Conservation (phyloP, 1,140 invertebrate genomes). For the Drosophila erecta region DNA sequence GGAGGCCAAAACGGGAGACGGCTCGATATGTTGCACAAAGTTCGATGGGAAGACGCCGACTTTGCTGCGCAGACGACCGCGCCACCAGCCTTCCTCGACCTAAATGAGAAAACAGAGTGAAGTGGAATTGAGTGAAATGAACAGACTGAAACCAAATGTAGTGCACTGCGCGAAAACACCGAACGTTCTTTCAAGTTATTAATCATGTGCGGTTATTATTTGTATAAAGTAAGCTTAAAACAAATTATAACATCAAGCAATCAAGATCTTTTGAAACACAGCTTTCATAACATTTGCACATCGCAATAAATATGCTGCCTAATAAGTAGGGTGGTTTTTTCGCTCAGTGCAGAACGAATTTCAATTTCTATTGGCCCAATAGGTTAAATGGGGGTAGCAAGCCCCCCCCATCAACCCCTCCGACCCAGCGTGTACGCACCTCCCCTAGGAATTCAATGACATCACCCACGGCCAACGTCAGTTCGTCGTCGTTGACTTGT, state of each 20-base stretch:
- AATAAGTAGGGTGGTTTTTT: neutral
- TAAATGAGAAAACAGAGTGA: constrained; percentile 64
- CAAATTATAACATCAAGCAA: neutral
- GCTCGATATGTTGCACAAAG: constrained; percentile 92
- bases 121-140: constrained; percentile 42
- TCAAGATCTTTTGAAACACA: too few species aligned
- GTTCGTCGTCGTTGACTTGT: constrained; percentile 96
- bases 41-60: constrained; percentile 97
- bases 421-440: constrained; percentile 85
- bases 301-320: neutral
- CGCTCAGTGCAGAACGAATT: constrained; percentile 39
- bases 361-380: constrained; percentile 69
- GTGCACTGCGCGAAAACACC: constrained; percentile 22
- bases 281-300: neutral
- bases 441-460: constrained; percentile 94
- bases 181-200: neutral
- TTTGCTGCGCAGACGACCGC: constrained; percentile 90
- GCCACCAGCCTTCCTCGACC: constrained; percentile 95
- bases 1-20: constrained; percentile 80
- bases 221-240: too few species aligned
- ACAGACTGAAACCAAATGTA: constrained; percentile 27
- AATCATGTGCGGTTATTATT: too few species aligned
- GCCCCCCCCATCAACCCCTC: neutral
- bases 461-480: constrained; percentile 93
- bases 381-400: constrained; percentile 74